Base-by-base conservation (phyloP, 2,888 invertebrate species). In the Callimorpha dominula region DNA sequence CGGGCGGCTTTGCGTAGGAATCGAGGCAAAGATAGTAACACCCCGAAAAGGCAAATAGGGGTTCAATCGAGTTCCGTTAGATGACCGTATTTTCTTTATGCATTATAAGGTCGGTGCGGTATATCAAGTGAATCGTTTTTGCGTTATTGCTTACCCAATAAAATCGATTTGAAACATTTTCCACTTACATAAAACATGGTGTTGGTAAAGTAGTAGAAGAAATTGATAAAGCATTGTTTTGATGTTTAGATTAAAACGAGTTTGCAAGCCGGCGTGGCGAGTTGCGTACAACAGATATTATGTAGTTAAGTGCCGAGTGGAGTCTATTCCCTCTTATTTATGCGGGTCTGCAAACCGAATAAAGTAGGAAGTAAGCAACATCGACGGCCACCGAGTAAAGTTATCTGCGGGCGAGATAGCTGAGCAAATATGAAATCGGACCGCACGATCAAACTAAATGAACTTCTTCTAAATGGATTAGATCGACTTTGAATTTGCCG, bases 1-100 rank as follows among this genome's bases (percentile, higher is more conserved):
- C 89, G 91, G 89, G 87, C 88, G 90, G 92, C 92, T 94, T 94
- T 94, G 89, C 93, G 91, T 91, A 91, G 90, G 92, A 94, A 93
- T 93, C 90, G 94, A 91, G 89, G 90, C 91, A 92, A 88, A 93
- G 93, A 94, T 94, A 93, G 91, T 93, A 92, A 92, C 91, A 90
- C 91, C 91, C 92, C 87, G 86, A 92, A 94, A 95, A 94, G 92
- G 92, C 93, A 94, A 95, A 94, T 93, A 93, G 90, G 91, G 93
- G 94, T 92, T 92, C 88, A 90, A 90, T 89, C 86, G 88, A 92
- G 92, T 92, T 93, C 89, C 89, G 90, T 89, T 78, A 90, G 91
- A 92, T 90, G 91, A 90, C 89, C 90, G 92, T 92, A 91, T 94
- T 94, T 94, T 92, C 90, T 92, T 93, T 92, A 93, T 91, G 91